These are phyloP conservation scores for Rousettus madagascariensis DNA, from an alignment of 2,797 vertebrate genomes.

Conservation along the genomic window DNA sequence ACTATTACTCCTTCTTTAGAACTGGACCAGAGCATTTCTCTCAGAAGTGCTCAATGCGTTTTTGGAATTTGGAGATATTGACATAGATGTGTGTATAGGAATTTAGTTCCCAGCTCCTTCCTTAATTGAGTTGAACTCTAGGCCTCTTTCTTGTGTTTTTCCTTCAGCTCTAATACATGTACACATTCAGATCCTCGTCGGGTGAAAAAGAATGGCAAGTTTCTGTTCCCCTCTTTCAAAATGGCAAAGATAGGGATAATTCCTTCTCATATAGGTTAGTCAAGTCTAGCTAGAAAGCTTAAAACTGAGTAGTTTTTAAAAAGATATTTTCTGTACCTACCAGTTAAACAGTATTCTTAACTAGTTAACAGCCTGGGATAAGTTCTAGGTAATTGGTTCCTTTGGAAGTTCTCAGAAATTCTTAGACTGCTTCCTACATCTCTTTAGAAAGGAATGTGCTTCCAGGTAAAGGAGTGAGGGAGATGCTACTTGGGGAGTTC, in stretches of 20 bases:
- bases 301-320: conserved; percentile 22
- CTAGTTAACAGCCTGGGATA: neutral
- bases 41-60: neutral
- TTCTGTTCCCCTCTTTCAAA: neutral
- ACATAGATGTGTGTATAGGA: neutral
- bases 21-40: neutral
- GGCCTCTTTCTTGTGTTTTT: neutral
- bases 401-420: neutral
- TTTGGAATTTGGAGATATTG: neutral
- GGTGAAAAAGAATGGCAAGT: conserved; percentile 12
- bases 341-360: neutral
- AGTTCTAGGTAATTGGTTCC: conserved; percentile 21
- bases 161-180: neutral
- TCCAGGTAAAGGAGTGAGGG: neutral
- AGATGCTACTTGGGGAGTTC: neutral
- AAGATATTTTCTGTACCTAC: neutral
- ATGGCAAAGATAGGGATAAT: neutral
- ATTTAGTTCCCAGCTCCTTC: neutral
- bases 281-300: conserved; percentile 29
- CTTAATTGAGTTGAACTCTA: neutral
- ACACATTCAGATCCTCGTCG: neutral
- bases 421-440: neutral
- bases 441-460: neutral
- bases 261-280: neutral
- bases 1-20: neutral